Percentiles rank a stretch among this genome's conserved stretches.
Conservation (phyloP, 2,888 invertebrate genomes). For the Glaucopsyche alexis region DNA sequence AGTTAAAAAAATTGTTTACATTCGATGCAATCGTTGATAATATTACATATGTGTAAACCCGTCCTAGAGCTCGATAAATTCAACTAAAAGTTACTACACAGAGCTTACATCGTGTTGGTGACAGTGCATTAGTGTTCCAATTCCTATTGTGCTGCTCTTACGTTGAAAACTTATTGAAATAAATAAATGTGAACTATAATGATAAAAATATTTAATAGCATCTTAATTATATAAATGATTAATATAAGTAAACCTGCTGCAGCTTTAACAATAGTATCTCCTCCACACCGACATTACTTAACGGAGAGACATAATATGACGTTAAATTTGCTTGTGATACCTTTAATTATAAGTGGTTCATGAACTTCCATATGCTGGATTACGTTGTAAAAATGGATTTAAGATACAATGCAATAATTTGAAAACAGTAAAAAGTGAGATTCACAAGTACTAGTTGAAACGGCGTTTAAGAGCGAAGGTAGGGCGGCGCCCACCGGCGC, state of each 20-base stretch:
- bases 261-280: too few species aligned
- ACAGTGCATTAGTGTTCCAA: not conserved
- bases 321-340: too few species aligned
- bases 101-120: not conserved
- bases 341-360: not conserved
- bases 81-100: conserved; percentile 33
- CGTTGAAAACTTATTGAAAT: too few species aligned
- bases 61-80: conserved; percentile 44
- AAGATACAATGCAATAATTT: conserved; percentile 69
- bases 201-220: too few species aligned
- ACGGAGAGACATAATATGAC: too few species aligned
- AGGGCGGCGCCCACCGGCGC: conserved; percentile 68
- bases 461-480: conserved; percentile 79
- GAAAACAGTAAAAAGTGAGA: conserved; percentile 78
- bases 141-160: too few species aligned
- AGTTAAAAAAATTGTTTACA: conserved; percentile 56
- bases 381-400: conserved; percentile 41
- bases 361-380: conserved; percentile 38
- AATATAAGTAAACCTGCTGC: too few species aligned
- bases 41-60: conserved; percentile 1
- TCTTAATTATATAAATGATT: too few species aligned
- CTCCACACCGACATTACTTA: too few species aligned
- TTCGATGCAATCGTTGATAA: conserved; percentile 33
- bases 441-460: conserved; percentile 79
- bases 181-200: too few species aligned